A percentile compares a stretch with the other conserved stretches of the same genome.
These are phyloP conservation scores for Lasioglossum villosulum DNA, from an alignment of 2,888 invertebrate species.

Conservation along the genomic window DNA sequence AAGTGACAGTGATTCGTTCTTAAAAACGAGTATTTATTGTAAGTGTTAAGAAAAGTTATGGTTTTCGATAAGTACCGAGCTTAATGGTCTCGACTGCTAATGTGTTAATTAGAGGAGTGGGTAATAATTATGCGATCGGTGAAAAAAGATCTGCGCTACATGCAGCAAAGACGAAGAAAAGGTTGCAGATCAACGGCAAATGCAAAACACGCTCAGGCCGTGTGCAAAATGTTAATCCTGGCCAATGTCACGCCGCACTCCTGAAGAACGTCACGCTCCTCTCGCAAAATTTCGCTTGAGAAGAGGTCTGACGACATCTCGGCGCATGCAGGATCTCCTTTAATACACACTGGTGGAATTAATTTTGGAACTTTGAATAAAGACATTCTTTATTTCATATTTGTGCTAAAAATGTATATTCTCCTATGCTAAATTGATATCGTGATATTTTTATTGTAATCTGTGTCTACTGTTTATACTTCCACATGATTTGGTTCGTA, in stretches of 20 bases:
- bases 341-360: neutral
- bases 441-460: too few relatives aligned
- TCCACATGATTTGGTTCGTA: too few relatives aligned
- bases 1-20: neutral
- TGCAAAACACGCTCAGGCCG: conserved; percentile 17
- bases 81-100: neutral
- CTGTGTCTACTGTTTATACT: too few relatives aligned
- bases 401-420: too few relatives aligned
- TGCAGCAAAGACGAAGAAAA: conserved; percentile 9
- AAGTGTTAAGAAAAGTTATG: neutral
- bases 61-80: neutral
- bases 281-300: conserved; percentile 38
- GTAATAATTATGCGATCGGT: neutral
- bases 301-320: conserved; percentile 33
- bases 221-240: conserved; percentile 35
- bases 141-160: neutral
- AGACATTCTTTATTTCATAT: too few relatives aligned
- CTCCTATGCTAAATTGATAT: too few relatives aligned
- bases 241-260: conserved; percentile 37
- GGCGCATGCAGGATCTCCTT: neutral
- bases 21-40: neutral
- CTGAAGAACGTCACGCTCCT: conserved; percentile 43
- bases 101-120: neutral
- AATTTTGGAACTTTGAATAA: neutral
- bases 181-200: conserved; percentile 38